Percentiles rank a stretch among this genome's conserved stretches.
Evolutionary conservation across 2,113 vertebrate genomes (phyloP).

Genomic region (Xiphophorus hellerii): DNA sequence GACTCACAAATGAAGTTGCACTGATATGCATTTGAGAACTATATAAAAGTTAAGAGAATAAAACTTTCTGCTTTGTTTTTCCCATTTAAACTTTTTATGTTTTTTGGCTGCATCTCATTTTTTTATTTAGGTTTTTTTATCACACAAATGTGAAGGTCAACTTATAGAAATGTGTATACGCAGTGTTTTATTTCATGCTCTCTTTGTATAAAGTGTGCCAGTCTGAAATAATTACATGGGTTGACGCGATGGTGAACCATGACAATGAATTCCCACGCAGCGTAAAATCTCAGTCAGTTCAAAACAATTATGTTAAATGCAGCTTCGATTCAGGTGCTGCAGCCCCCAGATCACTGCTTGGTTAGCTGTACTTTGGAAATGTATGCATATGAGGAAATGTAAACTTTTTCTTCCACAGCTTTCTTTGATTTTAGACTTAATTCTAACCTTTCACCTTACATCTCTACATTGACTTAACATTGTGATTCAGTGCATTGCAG

Average conservation of each 20-base stretch:
- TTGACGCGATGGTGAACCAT: conserved; percentile 24
- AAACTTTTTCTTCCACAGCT: background rate
- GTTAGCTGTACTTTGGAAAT: conserved; percentile 27
- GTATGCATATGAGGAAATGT: conserved; percentile 10
- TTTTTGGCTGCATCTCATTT: conserved; percentile 22
- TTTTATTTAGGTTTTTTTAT: conserved; percentile 4
- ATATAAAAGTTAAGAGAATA: background rate
- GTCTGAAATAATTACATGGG: conserved; percentile 54
- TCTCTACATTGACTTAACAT: background rate
- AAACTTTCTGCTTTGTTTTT: conserved; percentile 17
- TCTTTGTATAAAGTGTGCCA: conserved; percentile 21
- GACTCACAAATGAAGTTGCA: no score
- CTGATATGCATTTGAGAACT: no score
- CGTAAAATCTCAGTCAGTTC: conserved; percentile 32
- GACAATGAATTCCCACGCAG: conserved; percentile 41
- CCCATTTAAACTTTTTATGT: conserved; percentile 15
- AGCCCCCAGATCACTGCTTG: conserved; percentile 15
- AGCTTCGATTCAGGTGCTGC: conserved; percentile 36
- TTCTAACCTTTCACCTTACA: background rate
- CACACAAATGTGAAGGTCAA: conserved; percentile 41
- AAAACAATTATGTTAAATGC: conserved; percentile 51
- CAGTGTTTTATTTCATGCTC: conserved; percentile 37
- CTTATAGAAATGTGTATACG: conserved; percentile 37
- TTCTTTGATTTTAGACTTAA: background rate
- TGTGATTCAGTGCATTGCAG: background rate